A percentile compares a stretch with the other conserved stretches of the same genome.
Conservation (phyloP, 2,797 vertebrate species). For the Pangasius macronema region DNA sequence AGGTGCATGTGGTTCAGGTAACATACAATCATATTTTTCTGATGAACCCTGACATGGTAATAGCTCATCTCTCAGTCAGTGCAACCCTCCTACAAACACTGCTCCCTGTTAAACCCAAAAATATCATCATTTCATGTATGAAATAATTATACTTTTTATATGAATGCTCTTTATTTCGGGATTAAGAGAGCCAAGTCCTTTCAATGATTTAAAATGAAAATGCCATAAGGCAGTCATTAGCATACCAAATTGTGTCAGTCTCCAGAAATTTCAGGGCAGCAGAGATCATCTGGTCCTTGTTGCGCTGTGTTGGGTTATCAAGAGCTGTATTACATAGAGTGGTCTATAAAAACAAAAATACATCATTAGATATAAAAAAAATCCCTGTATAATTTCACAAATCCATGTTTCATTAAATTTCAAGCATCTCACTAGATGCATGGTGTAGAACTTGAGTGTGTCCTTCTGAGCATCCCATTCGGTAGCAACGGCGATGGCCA, state of each 20-base stretch:
- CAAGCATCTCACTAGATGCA: constrained; percentile 87
- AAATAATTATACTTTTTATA: neutral
- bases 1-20: constrained; percentile 34
- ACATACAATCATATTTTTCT: neutral
- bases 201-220: neutral
- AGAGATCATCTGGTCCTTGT: constrained; percentile 83
- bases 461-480: constrained; percentile 95
- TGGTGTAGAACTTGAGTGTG: constrained; percentile 91
- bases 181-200: neutral
- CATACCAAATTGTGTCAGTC: constrained; percentile 93
- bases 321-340: constrained; percentile 93
- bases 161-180: neutral
- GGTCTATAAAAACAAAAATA: constrained; percentile 74
- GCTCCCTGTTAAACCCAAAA: neutral
- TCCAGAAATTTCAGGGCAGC: constrained; percentile 92
- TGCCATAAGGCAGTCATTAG: neutral
- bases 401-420: neutral
- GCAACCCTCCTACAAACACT: neutral
- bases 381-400: neutral
- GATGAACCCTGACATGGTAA: neutral
- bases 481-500: constrained; percentile 91
- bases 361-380: neutral
- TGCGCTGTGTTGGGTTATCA: constrained; percentile 91
- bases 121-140: neutral
- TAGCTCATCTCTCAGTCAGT: neutral